A percentile compares a stretch with the other conserved stretches of the same genome.
Evolutionary conservation across 2,888 invertebrate species (phyloP).

Genomic region (Apodemia duryi): DNA sequence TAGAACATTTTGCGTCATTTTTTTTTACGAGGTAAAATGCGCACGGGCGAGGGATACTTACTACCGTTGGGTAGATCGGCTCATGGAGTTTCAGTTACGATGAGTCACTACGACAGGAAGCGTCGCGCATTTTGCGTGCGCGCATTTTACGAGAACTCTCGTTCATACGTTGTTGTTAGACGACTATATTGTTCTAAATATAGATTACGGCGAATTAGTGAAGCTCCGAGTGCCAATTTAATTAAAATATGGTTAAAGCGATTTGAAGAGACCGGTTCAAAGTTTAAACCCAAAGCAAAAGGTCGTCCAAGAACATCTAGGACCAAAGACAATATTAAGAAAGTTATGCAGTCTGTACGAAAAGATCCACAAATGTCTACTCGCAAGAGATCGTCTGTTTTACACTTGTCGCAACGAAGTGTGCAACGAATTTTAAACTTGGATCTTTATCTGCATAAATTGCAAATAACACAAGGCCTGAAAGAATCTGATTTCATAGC

Average conservation of each 20-base stretch:
- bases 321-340: slow-evolving; percentile 25
- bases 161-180: slow-evolving; percentile 25
- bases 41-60: too few relatives aligned
- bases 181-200: slow-evolving; percentile 23
- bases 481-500: slow-evolving; percentile 10
- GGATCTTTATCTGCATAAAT: slow-evolving; percentile 26
- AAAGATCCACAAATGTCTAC: background rate
- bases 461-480: slow-evolving; percentile 27
- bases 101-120: background rate
- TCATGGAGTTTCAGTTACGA: slow-evolving; percentile 20
- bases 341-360: slow-evolving; percentile 23
- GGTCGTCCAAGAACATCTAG: slow-evolving; percentile 26
- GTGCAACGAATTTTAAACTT: slow-evolving; percentile 27
- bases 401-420: slow-evolving; percentile 1
- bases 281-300: slow-evolving; percentile 26
- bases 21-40: too few relatives aligned
- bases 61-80: background rate
- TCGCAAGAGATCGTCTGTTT: too few relatives aligned
- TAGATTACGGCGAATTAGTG: slow-evolving; percentile 18
- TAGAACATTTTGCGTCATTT: too few relatives aligned
- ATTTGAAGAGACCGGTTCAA: slow-evolving; percentile 27
- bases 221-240: background rate
- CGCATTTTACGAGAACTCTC: slow-evolving; percentile 24
- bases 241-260: background rate
- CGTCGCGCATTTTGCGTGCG: slow-evolving; percentile 20